Conservation (phyloP, 2,113 vertebrate genomes). For the Pampusana beccarii region DNA sequence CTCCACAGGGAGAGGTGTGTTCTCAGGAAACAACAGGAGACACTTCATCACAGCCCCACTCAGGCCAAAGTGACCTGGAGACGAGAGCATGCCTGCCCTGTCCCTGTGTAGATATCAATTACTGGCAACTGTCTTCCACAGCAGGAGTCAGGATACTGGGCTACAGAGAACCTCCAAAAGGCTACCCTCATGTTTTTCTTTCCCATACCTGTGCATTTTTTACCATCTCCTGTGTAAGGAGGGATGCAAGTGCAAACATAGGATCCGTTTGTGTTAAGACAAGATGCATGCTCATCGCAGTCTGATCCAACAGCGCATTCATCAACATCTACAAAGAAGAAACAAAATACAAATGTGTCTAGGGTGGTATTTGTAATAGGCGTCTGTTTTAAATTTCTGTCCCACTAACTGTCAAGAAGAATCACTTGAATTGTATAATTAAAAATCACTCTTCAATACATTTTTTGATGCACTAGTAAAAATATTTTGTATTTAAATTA, state of each 20-base stretch:
- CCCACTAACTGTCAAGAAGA: background rate
- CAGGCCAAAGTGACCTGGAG: background rate
- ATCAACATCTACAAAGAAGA: conserved; percentile 84
- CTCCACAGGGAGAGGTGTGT: background rate
- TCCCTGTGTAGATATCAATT: background rate
- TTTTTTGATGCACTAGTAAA: background rate
- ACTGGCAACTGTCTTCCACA: background rate
- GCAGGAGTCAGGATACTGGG: background rate
- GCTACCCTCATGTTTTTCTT: background rate
- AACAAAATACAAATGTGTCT: background rate
- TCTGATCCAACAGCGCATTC: conserved; percentile 95
- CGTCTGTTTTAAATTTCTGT: background rate
- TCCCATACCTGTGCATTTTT: conserved; percentile 89
- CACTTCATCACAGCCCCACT: background rate
- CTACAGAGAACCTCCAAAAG: background rate
- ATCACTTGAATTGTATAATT: background rate
- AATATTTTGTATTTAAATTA: background rate
- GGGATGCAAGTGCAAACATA: conserved; percentile 88
- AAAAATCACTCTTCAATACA: background rate
- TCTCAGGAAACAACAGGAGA: background rate
- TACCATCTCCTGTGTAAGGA: conserved; percentile 91
- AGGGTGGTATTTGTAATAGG: background rate
- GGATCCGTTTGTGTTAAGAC: conserved; percentile 92
- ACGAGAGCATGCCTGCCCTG: background rate
- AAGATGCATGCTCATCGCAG: conserved; percentile 86